phyloP scores from a whole-genome alignment of 2,797 vertebrate species.

The Triplophysa bombifrons region DNA sequence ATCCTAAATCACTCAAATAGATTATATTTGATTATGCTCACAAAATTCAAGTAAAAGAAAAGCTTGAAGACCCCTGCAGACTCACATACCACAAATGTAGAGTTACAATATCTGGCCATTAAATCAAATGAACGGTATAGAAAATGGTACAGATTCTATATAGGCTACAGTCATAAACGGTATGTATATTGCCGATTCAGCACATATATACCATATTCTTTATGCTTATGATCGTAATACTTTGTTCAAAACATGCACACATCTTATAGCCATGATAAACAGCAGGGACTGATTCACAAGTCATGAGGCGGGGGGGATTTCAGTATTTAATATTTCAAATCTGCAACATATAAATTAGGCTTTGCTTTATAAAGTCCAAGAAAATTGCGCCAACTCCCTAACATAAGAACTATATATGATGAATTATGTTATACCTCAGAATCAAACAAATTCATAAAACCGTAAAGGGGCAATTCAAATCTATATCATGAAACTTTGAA shows the following conservation, averaged over 20 bases:
- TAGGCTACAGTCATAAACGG: neutral
- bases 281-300: neutral
- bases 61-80: constrained; percentile 55
- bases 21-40: constrained; percentile 46
- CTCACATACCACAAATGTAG: constrained; percentile 66
- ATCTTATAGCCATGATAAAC: constrained; percentile 21
- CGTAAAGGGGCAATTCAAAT: neutral
- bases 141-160: constrained; percentile 33
- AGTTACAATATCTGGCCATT: constrained; percentile 52
- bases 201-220: neutral
- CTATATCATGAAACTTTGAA: neutral
- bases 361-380: neutral
- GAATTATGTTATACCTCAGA: neutral
- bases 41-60: constrained; percentile 63
- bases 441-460: neutral
- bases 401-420: neutral
- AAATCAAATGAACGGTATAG: constrained; percentile 46
- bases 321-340: neutral
- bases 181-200: constrained; percentile 15
- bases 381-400: constrained; percentile 19
- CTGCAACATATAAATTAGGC: neutral
- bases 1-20: neutral
- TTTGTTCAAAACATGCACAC: constrained; percentile 20
- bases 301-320: neutral
- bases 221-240: constrained; percentile 14